phyloP scores from a whole-genome alignment of 1,140 invertebrate genomes.

The Drosophila willistoni region DNA sequence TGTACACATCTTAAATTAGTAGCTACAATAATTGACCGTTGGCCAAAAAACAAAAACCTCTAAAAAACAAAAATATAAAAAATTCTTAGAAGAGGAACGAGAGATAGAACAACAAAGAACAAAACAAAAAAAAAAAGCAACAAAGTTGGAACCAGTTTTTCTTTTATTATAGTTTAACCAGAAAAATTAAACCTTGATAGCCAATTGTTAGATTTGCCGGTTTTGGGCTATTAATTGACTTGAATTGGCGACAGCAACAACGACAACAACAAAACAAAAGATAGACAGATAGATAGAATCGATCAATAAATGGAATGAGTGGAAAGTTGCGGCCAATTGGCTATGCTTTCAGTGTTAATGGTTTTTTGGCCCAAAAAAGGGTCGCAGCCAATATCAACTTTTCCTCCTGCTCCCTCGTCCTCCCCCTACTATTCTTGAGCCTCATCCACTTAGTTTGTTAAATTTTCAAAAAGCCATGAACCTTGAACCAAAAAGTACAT shows the following conservation, averaged over 20 bases:
- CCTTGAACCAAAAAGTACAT: constrained; percentile 68
- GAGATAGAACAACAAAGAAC: constrained; percentile 15
- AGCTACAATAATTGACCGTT: constrained; percentile 46
- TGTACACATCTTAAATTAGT: constrained; percentile 58
- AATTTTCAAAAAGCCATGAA: constrained; percentile 79
- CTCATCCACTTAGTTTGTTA: constrained; percentile 39
- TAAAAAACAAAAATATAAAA: constrained; percentile 16
- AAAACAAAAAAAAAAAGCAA: background rate
- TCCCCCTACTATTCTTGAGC: background rate
- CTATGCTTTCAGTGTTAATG: constrained; percentile 72
- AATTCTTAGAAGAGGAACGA: constrained; percentile 23
- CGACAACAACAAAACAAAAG: constrained; percentile 26
- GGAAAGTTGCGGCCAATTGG: constrained; percentile 57
- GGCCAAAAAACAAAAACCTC: constrained; percentile 20
- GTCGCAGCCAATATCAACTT: constrained; percentile 41
- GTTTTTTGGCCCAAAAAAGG: constrained; percentile 50
- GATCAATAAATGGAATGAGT: constrained; percentile 36
- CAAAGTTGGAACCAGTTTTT: constrained; percentile 41
- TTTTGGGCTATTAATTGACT: constrained; percentile 58
- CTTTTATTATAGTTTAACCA: constrained; percentile 4
- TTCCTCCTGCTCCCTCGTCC: background rate
- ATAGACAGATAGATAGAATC: constrained; percentile 40
- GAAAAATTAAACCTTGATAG: constrained; percentile 40
- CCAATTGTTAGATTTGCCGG: constrained; percentile 28
- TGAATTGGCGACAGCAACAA: constrained; percentile 45